A percentile compares a stretch with the other conserved stretches of the same genome.
Evolutionary conservation across 1,140 invertebrate genomes (phyloP).

Genomic region (Panagrolaimus sp.): DNA sequence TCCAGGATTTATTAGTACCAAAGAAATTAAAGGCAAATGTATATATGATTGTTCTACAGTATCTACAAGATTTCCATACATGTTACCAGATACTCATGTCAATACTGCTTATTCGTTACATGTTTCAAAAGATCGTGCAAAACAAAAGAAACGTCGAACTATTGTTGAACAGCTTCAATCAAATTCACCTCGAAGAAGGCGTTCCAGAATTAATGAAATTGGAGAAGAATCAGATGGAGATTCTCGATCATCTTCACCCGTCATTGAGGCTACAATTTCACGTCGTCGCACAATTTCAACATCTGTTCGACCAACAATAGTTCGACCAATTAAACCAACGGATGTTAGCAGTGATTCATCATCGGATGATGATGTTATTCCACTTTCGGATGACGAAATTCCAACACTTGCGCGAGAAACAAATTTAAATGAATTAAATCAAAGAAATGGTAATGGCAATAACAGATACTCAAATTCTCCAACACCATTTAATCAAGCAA

Average conservation of each 20-base stretch:
- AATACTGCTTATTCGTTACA: not conserved
- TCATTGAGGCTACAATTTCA: not conserved
- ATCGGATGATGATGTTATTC: no score
- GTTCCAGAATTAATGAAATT: not conserved
- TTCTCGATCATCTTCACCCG: not conserved
- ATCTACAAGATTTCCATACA: not conserved
- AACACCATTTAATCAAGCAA: no score
- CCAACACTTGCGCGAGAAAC: no score
- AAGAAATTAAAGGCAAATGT: not conserved
- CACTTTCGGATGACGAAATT: no score
- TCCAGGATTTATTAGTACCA: not conserved
- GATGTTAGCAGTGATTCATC: no score
- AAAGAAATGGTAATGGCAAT: no score
- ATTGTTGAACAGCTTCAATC: not conserved
- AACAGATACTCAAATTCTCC: no score
- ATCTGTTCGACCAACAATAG: not conserved
- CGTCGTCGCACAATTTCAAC: not conserved
- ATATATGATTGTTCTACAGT: not conserved
- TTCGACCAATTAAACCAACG: no score
- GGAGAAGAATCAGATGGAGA: not conserved
- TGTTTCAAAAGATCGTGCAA: not conserved
- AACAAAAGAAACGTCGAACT: not conserved
- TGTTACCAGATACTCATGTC: not conserved
- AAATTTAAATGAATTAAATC: no score
- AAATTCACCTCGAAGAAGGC: not conserved